Evolutionary conservation across 2,888 invertebrate species (phyloP), one percentile per base, ranked within the genome.

Genomic region (Listrodromus nycthemerus): DNA sequence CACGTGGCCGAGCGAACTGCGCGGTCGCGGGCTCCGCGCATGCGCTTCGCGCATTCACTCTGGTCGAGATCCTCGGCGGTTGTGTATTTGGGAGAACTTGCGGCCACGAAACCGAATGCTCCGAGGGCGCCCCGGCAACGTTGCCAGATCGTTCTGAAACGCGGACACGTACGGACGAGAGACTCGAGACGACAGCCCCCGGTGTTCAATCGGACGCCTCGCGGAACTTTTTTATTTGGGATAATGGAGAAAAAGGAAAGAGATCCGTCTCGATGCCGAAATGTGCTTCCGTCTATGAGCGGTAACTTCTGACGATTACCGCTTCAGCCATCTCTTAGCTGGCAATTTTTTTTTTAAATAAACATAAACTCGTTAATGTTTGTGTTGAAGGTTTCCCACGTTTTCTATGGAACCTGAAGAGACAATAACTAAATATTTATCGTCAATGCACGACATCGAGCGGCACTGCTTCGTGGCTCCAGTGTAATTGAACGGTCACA

Each of bases 11-110:
- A 63, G 61, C 80, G 80, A 65, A 81, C 55, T 85, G 84, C 86
- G 87, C 84, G 83, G 65, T 79, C 84, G 84, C 88, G 89, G 87
- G 86, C 87, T 87, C 86, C 87, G 88, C 87, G 87, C 88, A 86
- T 74, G 86, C 89, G 71, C 45, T 37, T 16, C 63, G 79, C 45
- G 58, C 41, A n/a, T 41, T 5, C 41, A 24, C 41, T 41, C 41
- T 41, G 41, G 2, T 41, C 13, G 41, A 41, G 41, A 41, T 13
- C 19, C 41, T 41, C 21, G 27, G 48, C 70, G 67, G 58, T 70
- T 65, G 61, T 75, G 50, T 19, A n/a, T 48, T 45, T 37, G 33
- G 21, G 58, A 63, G 58, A 50, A 67, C 21, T 73, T 55, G 19
- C 82, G 66, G 76, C 79, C 79, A 69, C 78, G 70, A 67, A 50